Base-by-base conservation (phyloP, 2,888 invertebrate genomes). In the Tinea pellionella region DNA sequence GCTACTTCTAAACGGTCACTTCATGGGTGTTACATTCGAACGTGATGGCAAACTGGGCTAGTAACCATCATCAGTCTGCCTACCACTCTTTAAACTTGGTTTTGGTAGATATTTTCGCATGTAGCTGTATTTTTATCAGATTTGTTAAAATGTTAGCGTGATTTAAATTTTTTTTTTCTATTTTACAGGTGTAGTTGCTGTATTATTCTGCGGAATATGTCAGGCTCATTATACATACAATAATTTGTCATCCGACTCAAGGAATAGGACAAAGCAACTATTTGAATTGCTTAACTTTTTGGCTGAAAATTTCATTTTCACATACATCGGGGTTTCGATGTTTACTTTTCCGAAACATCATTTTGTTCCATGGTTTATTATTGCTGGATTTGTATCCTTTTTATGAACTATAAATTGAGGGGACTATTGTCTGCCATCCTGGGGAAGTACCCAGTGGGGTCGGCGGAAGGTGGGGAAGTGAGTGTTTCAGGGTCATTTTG, bases 151-250 rank as follows among this genome's bases (percentile, higher is more conserved):
- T n/a, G n/a, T n/a, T n/a, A 18, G n/a, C 6, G 6, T 24, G 6
- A 24, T 24, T 24, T 24, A 6, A 24, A 24, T 24, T 42, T 24
- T 24, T 24, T 2, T 6, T 9, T 37, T 12, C 9, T 6, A 37
- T 37, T 60, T 65, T 63, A 0, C 78, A 94, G 94, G 96, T 60
- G 97, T 99, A 65, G 99, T 99, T 11, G 96, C 99, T 59, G 98
- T 99, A 0, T 78, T 99, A 55, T 99, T 99, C 83, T 99, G 99
- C 83, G 99, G 99, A 29, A 99, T 99, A 70, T 98, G 97, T 73
- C 99, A 99, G 85, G 99, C 99, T 16, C 99, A 99, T 84, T 99
- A 99, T 79, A 99, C 99, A 0, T 98, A 96, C 86, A 98, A 99
- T 84, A 98, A 98, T 82, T 84, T 98, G 37, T 97, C 97, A 0